Evolutionary conservation across 2,113 vertebrate species (phyloP), one percentile per base, ranked within the genome.

Genomic region (Brienomyrus brachyistius): DNA sequence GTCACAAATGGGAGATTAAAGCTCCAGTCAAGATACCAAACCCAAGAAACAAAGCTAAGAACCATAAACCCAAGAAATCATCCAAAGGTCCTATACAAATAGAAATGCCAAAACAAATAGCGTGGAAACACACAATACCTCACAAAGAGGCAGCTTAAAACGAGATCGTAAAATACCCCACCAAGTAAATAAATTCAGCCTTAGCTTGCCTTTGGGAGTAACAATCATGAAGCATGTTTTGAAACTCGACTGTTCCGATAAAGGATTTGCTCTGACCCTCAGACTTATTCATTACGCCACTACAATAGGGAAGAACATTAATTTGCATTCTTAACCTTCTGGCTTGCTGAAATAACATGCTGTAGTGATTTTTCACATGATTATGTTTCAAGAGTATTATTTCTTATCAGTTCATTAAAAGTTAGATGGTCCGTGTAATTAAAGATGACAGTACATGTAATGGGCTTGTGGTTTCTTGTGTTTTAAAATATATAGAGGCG

Each of bases 401-500:
- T 74, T 88, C 40, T 19, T 50, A 88, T 88, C 45, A 51, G 47
- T 74, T 88, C 88, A 74, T 23, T 45, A 88, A 88, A 43, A 87
- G 51, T 15, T 40, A 87, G 31, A 88, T 15, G 59, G 13, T 50
- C 40, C 11, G 21, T 17, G 15, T 88, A 88, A 88, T 88, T 88
- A 50, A 43, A 74, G 27, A 2, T 74, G 45, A 74, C 87, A 74
- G 62, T 4, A 45, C 2, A 70, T n/a, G 31, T 50, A 10, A 27
- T 51, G 27, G 6, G n/a, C 62, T 74, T 74, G 40, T 31, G 45
- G 45, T 62, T 6, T 66, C 48, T 59, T 51, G 52, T 35, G 50
- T 43, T 43, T 89, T 77, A 31, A 7, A 47, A 80, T 19, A 80
- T 40, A 80, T 3, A 8, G 74, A 80, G 74, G 15, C 19, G 74